These are phyloP conservation scores for Enoplosus armatus DNA, from an alignment of 2,797 vertebrate species.

Conservation along the genomic window DNA sequence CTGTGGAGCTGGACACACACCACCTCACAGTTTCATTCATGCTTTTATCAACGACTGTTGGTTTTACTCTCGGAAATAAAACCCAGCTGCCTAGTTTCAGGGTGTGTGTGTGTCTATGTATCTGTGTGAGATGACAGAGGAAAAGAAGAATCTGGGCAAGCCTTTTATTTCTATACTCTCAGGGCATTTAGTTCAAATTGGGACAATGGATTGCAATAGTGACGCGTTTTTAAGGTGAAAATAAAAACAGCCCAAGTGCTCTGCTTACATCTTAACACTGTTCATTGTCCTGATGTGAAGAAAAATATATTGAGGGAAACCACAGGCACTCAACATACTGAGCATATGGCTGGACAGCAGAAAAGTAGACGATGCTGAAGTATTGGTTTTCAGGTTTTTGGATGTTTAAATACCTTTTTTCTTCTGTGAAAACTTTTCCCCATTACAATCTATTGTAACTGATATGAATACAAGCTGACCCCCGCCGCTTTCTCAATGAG, in stretches of 20 bases:
- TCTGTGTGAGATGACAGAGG: not conserved
- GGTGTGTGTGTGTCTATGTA: slow-evolving; percentile 34
- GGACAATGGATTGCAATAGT: not conserved
- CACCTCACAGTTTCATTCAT: slow-evolving; percentile 64
- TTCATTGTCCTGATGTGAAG: not conserved
- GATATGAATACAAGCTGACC: slow-evolving; percentile 15
- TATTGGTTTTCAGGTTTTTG: not conserved
- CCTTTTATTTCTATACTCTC: slow-evolving; percentile 21
- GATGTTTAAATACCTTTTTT: not conserved
- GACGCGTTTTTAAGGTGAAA: not conserved
- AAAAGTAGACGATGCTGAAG: not conserved
- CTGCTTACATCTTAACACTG: not conserved
- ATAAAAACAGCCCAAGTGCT: not conserved
- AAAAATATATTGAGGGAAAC: not conserved
- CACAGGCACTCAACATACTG: not conserved
- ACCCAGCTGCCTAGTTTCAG: slow-evolving; percentile 55
- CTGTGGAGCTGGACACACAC: not conserved
- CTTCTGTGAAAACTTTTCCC: not conserved
- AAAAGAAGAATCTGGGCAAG: slow-evolving; percentile 14
- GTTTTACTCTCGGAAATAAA: slow-evolving; percentile 74
- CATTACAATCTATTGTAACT: not conserved
- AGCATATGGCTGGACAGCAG: not conserved
- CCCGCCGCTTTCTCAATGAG: slow-evolving; percentile 12
- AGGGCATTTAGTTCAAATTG: slow-evolving; percentile 31
- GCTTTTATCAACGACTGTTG: slow-evolving; percentile 74